Percentiles rank a stretch among this genome's conserved stretches.
Conservation (phyloP, 1,140 invertebrate genomes). For the Antheraea pernyi region DNA sequence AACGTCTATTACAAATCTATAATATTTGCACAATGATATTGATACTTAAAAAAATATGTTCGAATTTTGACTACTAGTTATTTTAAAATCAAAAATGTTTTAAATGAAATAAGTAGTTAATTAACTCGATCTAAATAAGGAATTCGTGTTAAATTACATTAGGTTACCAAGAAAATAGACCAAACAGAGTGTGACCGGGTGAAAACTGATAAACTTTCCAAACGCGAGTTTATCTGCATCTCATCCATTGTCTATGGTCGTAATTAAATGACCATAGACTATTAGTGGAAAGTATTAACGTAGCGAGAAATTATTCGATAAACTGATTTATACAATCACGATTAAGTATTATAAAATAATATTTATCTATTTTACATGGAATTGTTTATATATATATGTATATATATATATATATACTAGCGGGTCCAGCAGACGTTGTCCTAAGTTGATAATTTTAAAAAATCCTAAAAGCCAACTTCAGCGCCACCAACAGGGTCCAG, state of each 20-base stretch:
- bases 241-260: slow-evolving; percentile 19
- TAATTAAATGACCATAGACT: slow-evolving; percentile 26
- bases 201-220: slow-evolving; percentile 40
- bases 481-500: no score
- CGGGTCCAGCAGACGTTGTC: no score
- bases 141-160: not conserved
- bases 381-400: no score
- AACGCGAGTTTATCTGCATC: slow-evolving; percentile 34
- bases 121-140: not conserved
- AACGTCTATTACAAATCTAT: no score
- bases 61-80: no score
- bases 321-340: not conserved
- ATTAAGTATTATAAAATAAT: no score
- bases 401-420: no score
- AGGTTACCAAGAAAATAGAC: not conserved
- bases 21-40: no score
- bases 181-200: slow-evolving; percentile 26
- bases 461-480: no score
- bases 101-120: not conserved
- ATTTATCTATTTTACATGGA: no score
- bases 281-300: not conserved
- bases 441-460: no score
- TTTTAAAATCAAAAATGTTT: not conserved
- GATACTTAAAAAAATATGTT: no score
- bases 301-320: not conserved